Conservation (phyloP, 23 tunicate species). For the Trididemnum miniatum region DNA sequence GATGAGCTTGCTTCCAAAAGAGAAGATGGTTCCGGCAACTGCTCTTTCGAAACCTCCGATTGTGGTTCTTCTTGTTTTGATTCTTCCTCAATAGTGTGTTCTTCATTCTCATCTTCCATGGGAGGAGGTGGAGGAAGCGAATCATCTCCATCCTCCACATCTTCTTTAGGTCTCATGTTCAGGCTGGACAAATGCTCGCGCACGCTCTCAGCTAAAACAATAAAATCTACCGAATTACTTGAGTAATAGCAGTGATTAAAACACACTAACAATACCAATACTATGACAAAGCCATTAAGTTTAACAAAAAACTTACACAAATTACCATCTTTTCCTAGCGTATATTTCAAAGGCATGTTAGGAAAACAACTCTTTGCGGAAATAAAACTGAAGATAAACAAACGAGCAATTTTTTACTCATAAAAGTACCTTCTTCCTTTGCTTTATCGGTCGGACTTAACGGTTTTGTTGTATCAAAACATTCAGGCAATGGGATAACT, state of each 20-base stretch:
- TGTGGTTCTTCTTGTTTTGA: neutral
- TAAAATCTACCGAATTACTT: neutral
- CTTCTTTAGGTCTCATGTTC: neutral
- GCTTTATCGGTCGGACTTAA: slow-evolving; percentile 28
- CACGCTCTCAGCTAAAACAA: neutral
- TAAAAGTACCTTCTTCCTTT: slow-evolving; percentile 16
- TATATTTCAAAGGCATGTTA: no score
- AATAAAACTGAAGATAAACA: no score
- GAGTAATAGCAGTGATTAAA: no score
- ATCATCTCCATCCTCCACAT: neutral
- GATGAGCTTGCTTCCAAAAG: neutral
- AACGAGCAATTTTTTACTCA: no score
- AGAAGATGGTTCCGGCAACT: neutral
- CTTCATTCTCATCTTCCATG: neutral
- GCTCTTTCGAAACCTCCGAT: no score
- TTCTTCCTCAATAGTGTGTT: neutral
- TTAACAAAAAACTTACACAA: no score
- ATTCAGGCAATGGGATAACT: slow-evolving; percentile 79
- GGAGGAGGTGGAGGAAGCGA: slow-evolving; percentile 7
- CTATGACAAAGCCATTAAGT: no score
- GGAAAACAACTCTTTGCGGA: no score
- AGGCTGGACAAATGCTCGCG: neutral
- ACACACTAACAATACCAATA: no score
- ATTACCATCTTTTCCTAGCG: no score
- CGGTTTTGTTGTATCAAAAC: slow-evolving; percentile 73